Conservation (phyloP, 2,888 invertebrate genomes). For the Nasonia oneida region DNA sequence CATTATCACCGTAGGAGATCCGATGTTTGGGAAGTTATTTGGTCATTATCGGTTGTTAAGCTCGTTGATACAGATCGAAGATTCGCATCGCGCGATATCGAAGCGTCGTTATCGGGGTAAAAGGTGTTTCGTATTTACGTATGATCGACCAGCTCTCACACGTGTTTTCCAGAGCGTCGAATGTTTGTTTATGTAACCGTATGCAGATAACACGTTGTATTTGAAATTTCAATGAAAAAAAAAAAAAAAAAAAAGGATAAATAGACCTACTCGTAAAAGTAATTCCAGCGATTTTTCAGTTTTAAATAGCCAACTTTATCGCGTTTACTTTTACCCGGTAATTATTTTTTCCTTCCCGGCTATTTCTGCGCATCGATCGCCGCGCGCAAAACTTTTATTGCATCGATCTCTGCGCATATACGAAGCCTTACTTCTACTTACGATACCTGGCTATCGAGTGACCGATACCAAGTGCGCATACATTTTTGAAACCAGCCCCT, state of each 20-base stretch:
- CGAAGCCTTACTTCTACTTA: not conserved
- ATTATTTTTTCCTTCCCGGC: not conserved
- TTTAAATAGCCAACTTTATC: not conserved
- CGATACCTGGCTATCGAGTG: too few species aligned
- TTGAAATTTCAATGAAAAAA: not conserved
- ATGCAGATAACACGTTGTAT: not conserved
- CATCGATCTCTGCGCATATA: not conserved
- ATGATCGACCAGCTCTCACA: not conserved
- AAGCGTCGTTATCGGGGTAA: not conserved
- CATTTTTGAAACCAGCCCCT: not conserved
- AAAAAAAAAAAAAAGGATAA: not conserved
- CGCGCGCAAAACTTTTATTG: not conserved
- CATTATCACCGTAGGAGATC: not conserved
- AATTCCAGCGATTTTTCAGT: not conserved
- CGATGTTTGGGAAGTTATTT: not conserved
- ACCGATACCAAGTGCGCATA: not conserved
- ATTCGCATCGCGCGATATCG: not conserved
- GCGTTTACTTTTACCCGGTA: not conserved
- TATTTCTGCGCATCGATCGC: conserved; percentile 1
- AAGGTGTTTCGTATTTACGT: not conserved
- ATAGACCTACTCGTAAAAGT: too few species aligned
- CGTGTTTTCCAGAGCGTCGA: not conserved
- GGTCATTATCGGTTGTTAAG: not conserved
- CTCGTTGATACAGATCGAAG: not conserved
- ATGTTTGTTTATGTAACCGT: not conserved